Base-by-base conservation (phyloP, 2,888 invertebrate species). In the Miltochrista miniata region DNA sequence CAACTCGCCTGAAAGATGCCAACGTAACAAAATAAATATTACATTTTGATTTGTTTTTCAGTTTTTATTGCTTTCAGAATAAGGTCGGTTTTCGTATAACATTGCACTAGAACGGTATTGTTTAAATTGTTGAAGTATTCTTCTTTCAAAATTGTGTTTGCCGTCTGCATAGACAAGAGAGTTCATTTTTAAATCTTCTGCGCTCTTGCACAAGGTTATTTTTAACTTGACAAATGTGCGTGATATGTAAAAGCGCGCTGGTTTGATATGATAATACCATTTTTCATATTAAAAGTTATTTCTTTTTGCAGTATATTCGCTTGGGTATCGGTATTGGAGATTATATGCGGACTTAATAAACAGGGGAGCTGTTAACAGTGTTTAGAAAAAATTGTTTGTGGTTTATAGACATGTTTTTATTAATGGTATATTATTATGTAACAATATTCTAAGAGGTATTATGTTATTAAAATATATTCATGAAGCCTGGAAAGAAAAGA, bases 251-350 rank as follows among this genome's bases (percentile, higher is more conserved):
- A 30, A 33, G 13, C 15, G 36, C 42, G 15, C 58, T 71, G 68
- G 72, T 70, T 61, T 62, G 61, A 72, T 81, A 87, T 84, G 83
- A 88, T 90, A 90, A 90, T 90, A 81, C 81, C 83, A 89, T 90
- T 90, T 90, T 90, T 90, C 90, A 86, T 85, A 90, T 90, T 90
- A 90, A 90, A 89, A 90, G 77, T 89, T 89, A 78, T 81, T 75
- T 77, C 70, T 73, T 72, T 24, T 72, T 67, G 68, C 62, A 72
- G 69, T 70, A 64, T 65, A 67, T 62, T 73, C 80, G 66, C 76
- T 42, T 29, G 64, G 46, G 61, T 59, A 58, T 63, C 61, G 65
- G 67, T 59, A 67, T 68, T 68, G 63, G 51, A 65, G 64, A 67
- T 72, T 66, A 73, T 72, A 66, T 54, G 50, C 63, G 49, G 54